Evolutionary conservation across 1,140 invertebrate genomes (phyloP).

Genomic region (Antheraea pernyi): DNA sequence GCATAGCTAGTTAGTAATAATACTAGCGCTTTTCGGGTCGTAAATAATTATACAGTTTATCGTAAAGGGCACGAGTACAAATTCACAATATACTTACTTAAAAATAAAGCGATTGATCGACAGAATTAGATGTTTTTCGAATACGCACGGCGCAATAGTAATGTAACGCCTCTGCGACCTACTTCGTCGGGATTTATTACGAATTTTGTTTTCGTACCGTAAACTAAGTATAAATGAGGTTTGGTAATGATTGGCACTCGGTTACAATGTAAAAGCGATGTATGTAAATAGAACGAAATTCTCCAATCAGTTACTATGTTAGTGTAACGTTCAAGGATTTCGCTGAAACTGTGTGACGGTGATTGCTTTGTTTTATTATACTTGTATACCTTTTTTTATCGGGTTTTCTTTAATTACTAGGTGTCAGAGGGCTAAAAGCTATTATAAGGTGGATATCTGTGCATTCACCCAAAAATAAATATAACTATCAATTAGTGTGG

Average conservation of each 20-base stretch:
- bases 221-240: neutral
- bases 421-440: no score
- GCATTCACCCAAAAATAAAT: no score
- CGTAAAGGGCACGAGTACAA: neutral
- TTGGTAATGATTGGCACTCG: conserved; percentile 1
- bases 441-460: no score
- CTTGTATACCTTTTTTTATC: no score
- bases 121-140: conserved; percentile 60
- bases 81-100: conserved; percentile 8
- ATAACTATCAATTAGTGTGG: no score
- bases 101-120: conserved; percentile 50
- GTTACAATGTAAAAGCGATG: conserved; percentile 3
- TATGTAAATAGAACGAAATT: neutral
- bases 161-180: conserved; percentile 39
- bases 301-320: neutral
- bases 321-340: neutral
- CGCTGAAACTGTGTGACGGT: neutral
- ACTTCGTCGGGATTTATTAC: conserved; percentile 42
- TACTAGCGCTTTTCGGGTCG: no score
- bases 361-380: neutral
- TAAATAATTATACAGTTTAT: no score
- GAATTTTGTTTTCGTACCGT: conserved; percentile 20
- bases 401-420: no score
- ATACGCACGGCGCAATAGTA: conserved; percentile 16
- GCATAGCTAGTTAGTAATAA: no score